Conservation (phyloP, 2,113 vertebrate species). For the Mesitornis unicolor region DNA sequence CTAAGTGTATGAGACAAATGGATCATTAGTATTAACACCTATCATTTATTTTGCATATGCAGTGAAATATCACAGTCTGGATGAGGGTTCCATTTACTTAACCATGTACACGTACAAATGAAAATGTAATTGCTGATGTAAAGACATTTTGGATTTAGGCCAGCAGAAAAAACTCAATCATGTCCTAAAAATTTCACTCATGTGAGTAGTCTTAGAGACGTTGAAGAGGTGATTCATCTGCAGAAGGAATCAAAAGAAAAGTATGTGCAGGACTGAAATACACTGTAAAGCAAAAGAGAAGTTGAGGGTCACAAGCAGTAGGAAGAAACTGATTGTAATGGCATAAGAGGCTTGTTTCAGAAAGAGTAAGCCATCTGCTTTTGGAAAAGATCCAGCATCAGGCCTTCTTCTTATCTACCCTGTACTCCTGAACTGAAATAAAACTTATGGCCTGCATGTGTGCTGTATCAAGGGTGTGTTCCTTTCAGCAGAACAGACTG, state of each 20-base stretch:
- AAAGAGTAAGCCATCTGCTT: background rate
- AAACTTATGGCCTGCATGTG: background rate
- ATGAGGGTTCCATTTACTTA: conserved; percentile 15
- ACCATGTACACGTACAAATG: background rate
- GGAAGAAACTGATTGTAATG: background rate
- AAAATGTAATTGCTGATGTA: background rate
- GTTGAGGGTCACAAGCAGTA: background rate
- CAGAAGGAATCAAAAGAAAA: background rate
- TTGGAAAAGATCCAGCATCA: background rate
- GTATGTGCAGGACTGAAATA: background rate
- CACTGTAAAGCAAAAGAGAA: background rate
- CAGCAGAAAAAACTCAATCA: background rate
- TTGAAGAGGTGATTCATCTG: background rate
- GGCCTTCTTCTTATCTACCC: background rate
- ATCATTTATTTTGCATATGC: conserved; percentile 24
- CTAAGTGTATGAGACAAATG: conserved; percentile 40
- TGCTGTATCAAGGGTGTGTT: background rate
- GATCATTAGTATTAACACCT: conserved; percentile 34
- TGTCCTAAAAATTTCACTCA: background rate
- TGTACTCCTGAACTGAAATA: background rate
- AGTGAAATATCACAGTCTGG: background rate
- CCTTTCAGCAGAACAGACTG: background rate
- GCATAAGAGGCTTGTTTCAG: background rate
- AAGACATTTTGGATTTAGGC: conserved; percentile 11
- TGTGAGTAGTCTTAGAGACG: background rate